Percentiles rank a stretch among this genome's conserved stretches.
Evolutionary conservation across 2,888 invertebrate species (phyloP).

Genomic region (Elysia crispata): DNA sequence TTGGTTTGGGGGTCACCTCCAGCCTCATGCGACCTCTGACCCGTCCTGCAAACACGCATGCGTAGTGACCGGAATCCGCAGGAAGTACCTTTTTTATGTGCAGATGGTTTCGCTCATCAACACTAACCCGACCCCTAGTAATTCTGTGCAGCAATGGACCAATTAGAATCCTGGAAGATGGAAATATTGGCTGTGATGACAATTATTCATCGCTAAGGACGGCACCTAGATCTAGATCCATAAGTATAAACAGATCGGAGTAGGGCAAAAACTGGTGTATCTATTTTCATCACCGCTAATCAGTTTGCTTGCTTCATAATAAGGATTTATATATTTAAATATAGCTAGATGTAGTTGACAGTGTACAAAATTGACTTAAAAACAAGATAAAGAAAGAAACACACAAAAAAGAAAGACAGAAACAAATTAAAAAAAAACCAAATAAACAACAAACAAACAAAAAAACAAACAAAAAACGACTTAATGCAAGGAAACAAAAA

Average conservation of each 20-base stretch:
- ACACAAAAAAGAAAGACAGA: no score
- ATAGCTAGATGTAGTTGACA: no score
- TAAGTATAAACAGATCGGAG: no score
- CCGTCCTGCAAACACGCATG: conserved; percentile 30
- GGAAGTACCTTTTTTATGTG: conserved; percentile 29
- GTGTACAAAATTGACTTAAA: no score
- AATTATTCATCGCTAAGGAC: no score
- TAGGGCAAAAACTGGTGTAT: no score
- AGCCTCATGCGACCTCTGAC: conserved; percentile 37
- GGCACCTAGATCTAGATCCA: no score
- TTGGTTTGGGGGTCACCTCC: conserved; percentile 20
- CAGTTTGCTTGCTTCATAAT: no score
- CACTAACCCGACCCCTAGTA: conserved; percentile 35
- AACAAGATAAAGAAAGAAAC: no score
- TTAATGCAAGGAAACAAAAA: not conserved
- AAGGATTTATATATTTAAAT: no score
- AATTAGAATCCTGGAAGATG: conserved; percentile 21
- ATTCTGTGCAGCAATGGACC: conserved; percentile 14
- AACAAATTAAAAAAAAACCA: not conserved
- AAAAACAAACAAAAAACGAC: not conserved
- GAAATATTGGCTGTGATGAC: not conserved
- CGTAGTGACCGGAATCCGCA: conserved; percentile 36
- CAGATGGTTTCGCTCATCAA: conserved; percentile 42
- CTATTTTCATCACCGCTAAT: no score
- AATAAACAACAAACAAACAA: not conserved